phyloP scores from a whole-genome alignment of 2,113 vertebrate species.

The Forbesichthys agassizii region DNA sequence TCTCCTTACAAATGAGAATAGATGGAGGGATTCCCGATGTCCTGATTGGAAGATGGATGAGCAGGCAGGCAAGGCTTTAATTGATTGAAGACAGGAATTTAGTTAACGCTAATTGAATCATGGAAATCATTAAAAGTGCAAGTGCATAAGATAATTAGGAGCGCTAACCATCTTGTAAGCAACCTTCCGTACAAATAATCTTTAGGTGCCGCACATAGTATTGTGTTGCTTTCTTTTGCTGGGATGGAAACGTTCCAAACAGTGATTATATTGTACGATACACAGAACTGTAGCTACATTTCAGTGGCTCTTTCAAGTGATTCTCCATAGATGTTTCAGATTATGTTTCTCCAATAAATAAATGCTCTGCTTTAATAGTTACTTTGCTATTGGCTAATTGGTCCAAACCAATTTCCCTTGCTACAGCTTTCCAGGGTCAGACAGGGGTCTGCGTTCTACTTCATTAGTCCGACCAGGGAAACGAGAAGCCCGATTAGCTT shows the following conservation, averaged over 20 bases:
- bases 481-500: constrained; percentile 66
- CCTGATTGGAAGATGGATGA: constrained; percentile 75
- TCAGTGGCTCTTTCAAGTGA: neutral
- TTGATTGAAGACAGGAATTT: constrained; percentile 77
- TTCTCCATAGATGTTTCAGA: constrained; percentile 3
- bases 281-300: constrained; percentile 32
- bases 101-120: constrained; percentile 71
- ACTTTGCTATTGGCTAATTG: constrained; percentile 54
- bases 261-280: constrained; percentile 2
- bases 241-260: constrained; percentile 25
- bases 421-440: constrained; percentile 55
- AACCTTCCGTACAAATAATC: constrained; percentile 44
- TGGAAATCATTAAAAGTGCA: constrained; percentile 75
- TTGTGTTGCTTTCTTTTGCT: constrained; percentile 45
- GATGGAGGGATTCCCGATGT: constrained; percentile 67
- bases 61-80: constrained; percentile 63
- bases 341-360: constrained; percentile 44
- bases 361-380: constrained; percentile 44
- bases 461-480: constrained; percentile 65
- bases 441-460: constrained; percentile 58
- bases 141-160: constrained; percentile 65
- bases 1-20: constrained; percentile 68
- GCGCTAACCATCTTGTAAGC: constrained; percentile 67
- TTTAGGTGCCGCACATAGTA: constrained; percentile 18
- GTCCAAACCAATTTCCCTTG: constrained; percentile 45